Evolutionary conservation across 2,797 vertebrate genomes (phyloP).

Genomic region (Poeciliopsis turneri): DNA sequence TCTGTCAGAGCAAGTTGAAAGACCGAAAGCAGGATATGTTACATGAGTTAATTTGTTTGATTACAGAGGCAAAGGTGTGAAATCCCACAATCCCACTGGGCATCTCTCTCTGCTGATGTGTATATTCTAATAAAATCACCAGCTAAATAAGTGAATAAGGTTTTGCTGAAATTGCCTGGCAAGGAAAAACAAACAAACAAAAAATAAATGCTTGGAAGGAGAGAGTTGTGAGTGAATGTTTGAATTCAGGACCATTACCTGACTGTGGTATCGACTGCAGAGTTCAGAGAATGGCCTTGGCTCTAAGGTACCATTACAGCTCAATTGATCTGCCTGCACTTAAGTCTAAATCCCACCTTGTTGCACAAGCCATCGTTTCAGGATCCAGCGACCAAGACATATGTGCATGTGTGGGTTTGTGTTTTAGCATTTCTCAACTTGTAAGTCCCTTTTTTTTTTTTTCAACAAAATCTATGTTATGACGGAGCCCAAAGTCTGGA

Average conservation of each 20-base stretch:
- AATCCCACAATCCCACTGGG: conserved; percentile 11
- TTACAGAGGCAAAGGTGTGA: conserved; percentile 10
- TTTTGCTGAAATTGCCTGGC: conserved; percentile 50
- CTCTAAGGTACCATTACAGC: conserved; percentile 79
- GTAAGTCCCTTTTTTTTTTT: not conserved
- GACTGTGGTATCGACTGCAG: conserved; percentile 67
- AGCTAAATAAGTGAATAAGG: conserved; percentile 52
- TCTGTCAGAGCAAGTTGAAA: conserved; percentile 12
- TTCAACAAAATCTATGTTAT: not conserved
- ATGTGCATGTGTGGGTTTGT: conserved; percentile 15
- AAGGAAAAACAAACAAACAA: not conserved
- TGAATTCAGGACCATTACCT: conserved; percentile 69
- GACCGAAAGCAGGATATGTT: not conserved
- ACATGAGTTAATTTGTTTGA: not conserved
- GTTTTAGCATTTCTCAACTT: not conserved
- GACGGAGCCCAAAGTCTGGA: not conserved
- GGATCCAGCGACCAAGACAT: conserved; percentile 69
- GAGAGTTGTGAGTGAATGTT: conserved; percentile 50
- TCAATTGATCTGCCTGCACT: conserved; percentile 80
- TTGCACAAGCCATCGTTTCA: conserved; percentile 68
- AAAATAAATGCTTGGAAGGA: conserved; percentile 26
- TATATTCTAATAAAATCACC: conserved; percentile 55
- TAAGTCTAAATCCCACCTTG: conserved; percentile 76
- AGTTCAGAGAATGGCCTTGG: conserved; percentile 68
- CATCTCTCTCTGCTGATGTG: conserved; percentile 7